Base-by-base conservation (phyloP, 2,888 invertebrate genomes). In the Napeogenes sylphis region DNA sequence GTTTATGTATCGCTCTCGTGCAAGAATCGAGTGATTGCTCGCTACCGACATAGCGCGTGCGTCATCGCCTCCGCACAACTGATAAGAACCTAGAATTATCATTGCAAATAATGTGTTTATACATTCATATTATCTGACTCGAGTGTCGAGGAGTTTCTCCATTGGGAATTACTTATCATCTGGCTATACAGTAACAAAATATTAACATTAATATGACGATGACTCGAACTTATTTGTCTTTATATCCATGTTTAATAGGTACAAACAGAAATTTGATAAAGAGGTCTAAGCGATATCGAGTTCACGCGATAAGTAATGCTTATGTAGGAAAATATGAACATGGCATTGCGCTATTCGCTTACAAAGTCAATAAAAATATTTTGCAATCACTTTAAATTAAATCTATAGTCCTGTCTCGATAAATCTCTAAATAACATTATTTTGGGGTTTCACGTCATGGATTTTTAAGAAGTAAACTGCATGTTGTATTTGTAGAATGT, bases 1-100 rank as follows among this genome's bases (percentile, higher is more conserved):
- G 42, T 55, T 69, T 70, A 66, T 66, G 71, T 72, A 70, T 76
- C 77, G 75, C 73, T 72, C 69, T 74, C 67, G 77, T 75, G 76
- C 71, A 77, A 80, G 79, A 78, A 81, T 78, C 78, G 72, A 78
- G 74, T 75, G 78, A 76, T 71, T 74, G 76, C 75, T 73, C 75
- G 77, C 77, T 83, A 84, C 83, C 82, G 75, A 76, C 76, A 73
- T 72, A 74, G 79, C 80, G 81, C 82, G 90, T 90, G 90, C 90
- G 90, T 90, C 90, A 90, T 87, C 84, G 79, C 85, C 87, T 84
- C 85, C 82, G 81, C 84, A 21, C 81, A 73, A 75, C 83, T 88
- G 90, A 90, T 90, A 90, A 90, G 87, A 82, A 81, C 79, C 81
- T 79, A 71, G 82, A 88, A 89, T 90, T 89, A 90, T 90, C 89